Conservation (phyloP, 2,113 vertebrate species). For the Rana temporaria region DNA sequence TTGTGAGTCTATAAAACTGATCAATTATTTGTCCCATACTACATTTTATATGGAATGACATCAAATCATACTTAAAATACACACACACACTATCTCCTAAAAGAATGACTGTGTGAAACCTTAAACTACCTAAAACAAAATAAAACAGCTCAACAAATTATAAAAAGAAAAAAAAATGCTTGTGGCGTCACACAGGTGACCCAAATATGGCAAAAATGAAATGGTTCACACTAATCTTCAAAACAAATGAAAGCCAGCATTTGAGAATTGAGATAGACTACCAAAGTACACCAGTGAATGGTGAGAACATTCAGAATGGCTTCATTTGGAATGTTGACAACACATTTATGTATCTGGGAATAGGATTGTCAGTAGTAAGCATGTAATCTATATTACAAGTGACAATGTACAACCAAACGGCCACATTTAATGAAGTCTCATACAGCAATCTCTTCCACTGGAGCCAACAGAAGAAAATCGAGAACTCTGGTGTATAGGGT, state of each 20-base stretch:
- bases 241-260: not conserved
- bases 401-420: constrained; percentile 39
- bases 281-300: not conserved
- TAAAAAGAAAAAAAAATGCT: no score
- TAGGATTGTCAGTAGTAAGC: constrained; percentile 39
- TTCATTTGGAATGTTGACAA: constrained; percentile 23
- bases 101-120: no score
- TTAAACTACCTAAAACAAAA: no score
- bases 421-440: constrained; percentile 44
- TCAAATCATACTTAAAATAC: no score
- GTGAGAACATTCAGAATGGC: constrained; percentile 6
- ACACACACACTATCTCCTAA: no score
- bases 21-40: no score
- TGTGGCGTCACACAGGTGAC: no score
- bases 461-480: constrained; percentile 19
- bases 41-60: no score
- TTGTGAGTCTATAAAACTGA: no score
- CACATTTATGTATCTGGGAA: constrained; percentile 40
- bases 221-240: not conserved
- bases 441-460: constrained; percentile 16
- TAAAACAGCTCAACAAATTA: no score
- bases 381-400: constrained; percentile 41
- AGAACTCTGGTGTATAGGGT: constrained; percentile 22
- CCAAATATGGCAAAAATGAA: not conserved
- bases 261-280: not conserved